phyloP scores from a whole-genome alignment of 2,888 invertebrate species.

The Sphecodes monilicornis region DNA sequence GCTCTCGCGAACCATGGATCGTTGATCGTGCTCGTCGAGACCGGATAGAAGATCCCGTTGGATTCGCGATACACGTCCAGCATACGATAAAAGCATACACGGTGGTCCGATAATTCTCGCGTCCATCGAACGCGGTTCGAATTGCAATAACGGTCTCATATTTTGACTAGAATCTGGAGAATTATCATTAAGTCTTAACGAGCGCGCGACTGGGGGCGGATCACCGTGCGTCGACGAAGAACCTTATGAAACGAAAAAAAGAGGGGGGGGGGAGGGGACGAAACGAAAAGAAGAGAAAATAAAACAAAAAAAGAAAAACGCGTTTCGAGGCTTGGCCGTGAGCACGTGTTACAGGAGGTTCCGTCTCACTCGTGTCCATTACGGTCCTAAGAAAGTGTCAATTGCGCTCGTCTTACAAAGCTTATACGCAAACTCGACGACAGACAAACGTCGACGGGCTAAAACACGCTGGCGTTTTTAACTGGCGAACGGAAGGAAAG shows the following conservation, averaged over 20 bases:
- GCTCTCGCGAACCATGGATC: not conserved
- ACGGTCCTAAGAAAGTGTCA: constrained; percentile 29
- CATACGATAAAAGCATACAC: not conserved
- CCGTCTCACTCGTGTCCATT: constrained; percentile 9
- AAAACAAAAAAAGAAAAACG: not conserved
- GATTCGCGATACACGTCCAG: not conserved
- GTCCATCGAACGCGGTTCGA: constrained; percentile 13
- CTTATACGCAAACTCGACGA: constrained; percentile 41
- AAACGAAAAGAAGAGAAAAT: not conserved
- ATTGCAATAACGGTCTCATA: constrained; percentile 47
- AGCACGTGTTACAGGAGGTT: constrained; percentile 51
- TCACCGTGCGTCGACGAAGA: not conserved
- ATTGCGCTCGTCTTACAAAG: constrained; percentile 32
- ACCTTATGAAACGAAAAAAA: not conserved
- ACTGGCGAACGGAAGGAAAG: constrained; percentile 19
- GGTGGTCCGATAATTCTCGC: constrained; percentile 5
- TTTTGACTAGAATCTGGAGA: constrained; percentile 70
- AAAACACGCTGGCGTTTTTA: constrained; percentile 29
- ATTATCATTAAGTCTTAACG: constrained; percentile 25
- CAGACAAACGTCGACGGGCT: constrained; percentile 10
- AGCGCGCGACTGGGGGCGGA: not conserved
- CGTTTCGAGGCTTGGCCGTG: constrained; percentile 39
- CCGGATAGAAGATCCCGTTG: not conserved
- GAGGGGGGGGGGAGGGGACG: not conserved
- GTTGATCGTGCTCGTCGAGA: not conserved